phyloP scores from a whole-genome alignment of 2,888 invertebrate species.

The Napeogenes inachia region DNA sequence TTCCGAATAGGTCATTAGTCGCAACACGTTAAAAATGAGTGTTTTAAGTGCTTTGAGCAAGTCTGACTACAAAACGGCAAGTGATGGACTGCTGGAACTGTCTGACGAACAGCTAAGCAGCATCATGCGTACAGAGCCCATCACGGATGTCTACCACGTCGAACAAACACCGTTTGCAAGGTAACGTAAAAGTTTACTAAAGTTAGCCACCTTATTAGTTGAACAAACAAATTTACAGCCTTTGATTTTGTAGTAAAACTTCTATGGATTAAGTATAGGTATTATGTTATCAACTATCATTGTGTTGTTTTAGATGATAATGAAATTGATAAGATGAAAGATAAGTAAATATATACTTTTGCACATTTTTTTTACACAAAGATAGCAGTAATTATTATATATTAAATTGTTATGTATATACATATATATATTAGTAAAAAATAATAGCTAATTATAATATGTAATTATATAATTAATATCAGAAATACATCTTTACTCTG shows the following conservation, averaged over 20 bases:
- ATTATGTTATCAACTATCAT: not conserved
- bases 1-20: constrained; percentile 66
- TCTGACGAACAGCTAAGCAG: constrained; percentile 81
- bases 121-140: constrained; percentile 84
- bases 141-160: constrained; percentile 86
- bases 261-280: not conserved
- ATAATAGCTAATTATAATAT: too few species aligned
- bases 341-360: not conserved
- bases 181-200: constrained; percentile 58
- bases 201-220: constrained; percentile 16
- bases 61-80: constrained; percentile 77
- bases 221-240: not conserved
- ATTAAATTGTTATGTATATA: too few species aligned
- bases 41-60: constrained; percentile 74
- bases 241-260: not conserved
- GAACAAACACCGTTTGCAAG: constrained; percentile 91
- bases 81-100: constrained; percentile 85
- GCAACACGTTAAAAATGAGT: constrained; percentile 75
- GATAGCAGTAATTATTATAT: not conserved
- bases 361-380: not conserved
- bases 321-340: not conserved
- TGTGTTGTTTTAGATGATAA: constrained; percentile 1
- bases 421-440: too few species aligned
- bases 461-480: constrained; percentile 35
- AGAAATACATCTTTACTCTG: constrained; percentile 28